Percentiles rank a stretch among this genome's conserved stretches.
phyloP scores from a whole-genome alignment of 2,888 invertebrate genomes.

The Diogma glabrata region DNA sequence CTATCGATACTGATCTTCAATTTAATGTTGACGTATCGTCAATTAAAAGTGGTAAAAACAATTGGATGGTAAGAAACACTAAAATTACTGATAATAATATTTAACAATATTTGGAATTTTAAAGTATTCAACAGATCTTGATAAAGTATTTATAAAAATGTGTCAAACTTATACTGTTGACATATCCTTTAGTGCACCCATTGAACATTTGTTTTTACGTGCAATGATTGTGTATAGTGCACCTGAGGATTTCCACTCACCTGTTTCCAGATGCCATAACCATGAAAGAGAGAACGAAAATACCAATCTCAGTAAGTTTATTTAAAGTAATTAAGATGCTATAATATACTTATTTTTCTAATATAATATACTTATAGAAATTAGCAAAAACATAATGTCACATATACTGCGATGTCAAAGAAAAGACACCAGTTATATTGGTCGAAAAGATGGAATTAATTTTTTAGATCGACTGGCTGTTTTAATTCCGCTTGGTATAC shows the following conservation, averaged over 20 bases:
- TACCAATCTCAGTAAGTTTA: conserved; percentile 22
- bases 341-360: too few species aligned
- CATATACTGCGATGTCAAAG: conserved; percentile 32
- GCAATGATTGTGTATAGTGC: conserved; percentile 50
- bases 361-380: too few species aligned
- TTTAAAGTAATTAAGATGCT: too few species aligned
- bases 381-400: too few species aligned
- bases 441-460: conserved; percentile 33
- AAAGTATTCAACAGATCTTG: conserved; percentile 42
- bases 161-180: conserved; percentile 49
- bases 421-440: conserved; percentile 27
- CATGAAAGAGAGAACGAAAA: conserved; percentile 35
- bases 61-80: conserved; percentile 24
- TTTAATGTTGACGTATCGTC: conserved; percentile 10
- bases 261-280: conserved; percentile 54
- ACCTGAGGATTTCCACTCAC: conserved; percentile 48
- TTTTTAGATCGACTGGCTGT: conserved; percentile 50
- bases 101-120: too few species aligned
- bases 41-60: conserved; percentile 3
- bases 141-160: conserved; percentile 49
- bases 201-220: conserved; percentile 38
- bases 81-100: too few species aligned
- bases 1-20: conserved; percentile 6
- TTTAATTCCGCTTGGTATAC: conserved; percentile 45
- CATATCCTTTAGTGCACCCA: conserved; percentile 39